Conservation (phyloP, 2,797 vertebrate genomes). For the Chromis chromis region DNA sequence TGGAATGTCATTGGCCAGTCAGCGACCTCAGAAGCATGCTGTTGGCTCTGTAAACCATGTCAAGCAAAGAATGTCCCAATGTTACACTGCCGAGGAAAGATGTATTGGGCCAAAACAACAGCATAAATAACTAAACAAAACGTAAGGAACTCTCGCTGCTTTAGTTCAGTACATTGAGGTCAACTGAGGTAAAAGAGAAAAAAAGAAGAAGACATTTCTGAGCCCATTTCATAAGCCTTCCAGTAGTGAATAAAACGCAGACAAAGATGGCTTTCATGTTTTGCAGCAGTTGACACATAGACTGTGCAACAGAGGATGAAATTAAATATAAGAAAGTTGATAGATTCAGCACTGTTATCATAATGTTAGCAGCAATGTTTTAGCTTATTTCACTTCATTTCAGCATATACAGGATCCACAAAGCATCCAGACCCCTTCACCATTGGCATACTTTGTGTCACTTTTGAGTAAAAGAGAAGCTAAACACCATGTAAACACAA, state of each 20-base stretch:
- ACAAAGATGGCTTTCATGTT: neutral
- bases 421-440: too few species aligned
- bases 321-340: neutral
- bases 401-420: too few species aligned
- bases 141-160: slow-evolving; percentile 31
- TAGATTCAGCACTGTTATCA: neutral
- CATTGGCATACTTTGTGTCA: too few species aligned
- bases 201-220: neutral
- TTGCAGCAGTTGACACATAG: neutral
- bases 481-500: too few species aligned
- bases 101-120: slow-evolving; percentile 57
- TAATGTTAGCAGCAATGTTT: too few species aligned
- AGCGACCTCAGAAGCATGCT: slow-evolving; percentile 79
- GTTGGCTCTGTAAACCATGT: slow-evolving; percentile 74
- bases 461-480: too few species aligned
- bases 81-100: slow-evolving; percentile 66
- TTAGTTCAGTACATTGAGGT: slow-evolving; percentile 31
- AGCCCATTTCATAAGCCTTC: neutral
- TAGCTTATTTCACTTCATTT: too few species aligned
- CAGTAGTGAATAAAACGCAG: slow-evolving; percentile 1
- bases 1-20: slow-evolving; percentile 81
- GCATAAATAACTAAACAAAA: slow-evolving; percentile 60
- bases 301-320: neutral
- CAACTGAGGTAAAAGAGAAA: slow-evolving; percentile 12
- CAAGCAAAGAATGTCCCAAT: slow-evolving; percentile 76